Evolutionary conservation across 92 coral and sea anemone species (phyloP), one percentile per base, ranked within the genome.

Genomic region (Epizoanthus stellaris): DNA sequence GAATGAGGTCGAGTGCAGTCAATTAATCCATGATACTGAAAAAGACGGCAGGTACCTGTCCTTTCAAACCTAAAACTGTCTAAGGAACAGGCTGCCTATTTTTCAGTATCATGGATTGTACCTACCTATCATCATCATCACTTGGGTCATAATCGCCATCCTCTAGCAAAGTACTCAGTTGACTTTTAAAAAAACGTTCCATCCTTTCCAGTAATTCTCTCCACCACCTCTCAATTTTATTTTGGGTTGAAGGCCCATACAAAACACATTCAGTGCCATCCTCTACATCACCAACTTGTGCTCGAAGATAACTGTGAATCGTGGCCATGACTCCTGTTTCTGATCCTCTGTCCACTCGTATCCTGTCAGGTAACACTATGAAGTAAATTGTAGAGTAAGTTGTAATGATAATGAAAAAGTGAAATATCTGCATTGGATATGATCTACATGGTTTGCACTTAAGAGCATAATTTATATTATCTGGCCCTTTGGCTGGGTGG

Each of bases 311-410:
- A 54, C 85, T 76, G 71, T 88, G 92, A 19, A 91, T 91, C 20
- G 94, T 91, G 3, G 94, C 87, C 88, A 91, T 88, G 3, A 86
- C 23, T 8, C 88, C 90, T 19, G 92, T 91, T 76, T 91, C 94
- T n/a, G 88, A 61, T 76, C 90, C 92, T 63, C 54, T 91, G 88
- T 91, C 90, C 53, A 82, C 71, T 4, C 87, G 67, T 42, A 88
- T 88, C 75, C 80, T 82, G 53, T 61, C 65, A 5, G 93, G 91
- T 66, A 90, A 65, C 20, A 80, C 91, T 90, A 68, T 19, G 76
- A 86, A 57, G 20, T 42, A 38, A 40, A 85, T 36, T 20, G 54
- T 40, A 85, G 10, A 59, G 49, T 45, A 45, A 45, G 49, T 45
- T 45, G 49, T 45, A 45, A 45, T 45, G 49, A 45, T 45, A 7